Conservation (phyloP, 2,113 vertebrate genomes). For the Alosa alosa region DNA sequence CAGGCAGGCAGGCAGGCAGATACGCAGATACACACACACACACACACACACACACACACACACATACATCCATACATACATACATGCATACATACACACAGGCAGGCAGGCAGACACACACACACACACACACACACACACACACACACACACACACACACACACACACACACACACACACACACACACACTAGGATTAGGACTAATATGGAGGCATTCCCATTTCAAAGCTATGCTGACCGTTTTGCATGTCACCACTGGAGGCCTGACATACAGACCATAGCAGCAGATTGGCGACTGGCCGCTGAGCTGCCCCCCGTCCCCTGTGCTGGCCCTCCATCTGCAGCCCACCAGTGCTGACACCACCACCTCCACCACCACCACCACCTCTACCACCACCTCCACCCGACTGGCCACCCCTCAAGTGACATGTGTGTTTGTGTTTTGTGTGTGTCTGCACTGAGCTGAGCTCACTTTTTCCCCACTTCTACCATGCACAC, state of each 20-base stretch:
- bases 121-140: background rate
- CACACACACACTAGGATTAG: background rate
- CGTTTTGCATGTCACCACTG: conserved; percentile 11
- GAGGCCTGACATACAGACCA: background rate
- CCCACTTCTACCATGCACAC: background rate
- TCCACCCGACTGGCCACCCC: background rate
- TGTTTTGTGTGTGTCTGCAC: background rate
- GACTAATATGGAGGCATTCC: background rate
- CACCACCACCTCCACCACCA: background rate
- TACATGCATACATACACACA: background rate
- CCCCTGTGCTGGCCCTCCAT: background rate
- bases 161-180: background rate
- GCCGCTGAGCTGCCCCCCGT: background rate
- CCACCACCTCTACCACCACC: background rate
- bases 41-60: too few species aligned
- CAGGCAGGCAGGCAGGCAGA: background rate
- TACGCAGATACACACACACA: background rate
- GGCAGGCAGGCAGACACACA: background rate
- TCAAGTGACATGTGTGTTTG: background rate
- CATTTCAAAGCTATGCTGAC: conserved; percentile 7
- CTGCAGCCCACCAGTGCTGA: background rate
- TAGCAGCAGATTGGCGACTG: conserved; percentile 14
- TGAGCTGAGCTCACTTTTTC: background rate
- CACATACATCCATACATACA: too few species aligned
- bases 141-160: background rate